Evolutionary conservation across 2,113 vertebrate species (phyloP).

Genomic region (Mola mola): DNA sequence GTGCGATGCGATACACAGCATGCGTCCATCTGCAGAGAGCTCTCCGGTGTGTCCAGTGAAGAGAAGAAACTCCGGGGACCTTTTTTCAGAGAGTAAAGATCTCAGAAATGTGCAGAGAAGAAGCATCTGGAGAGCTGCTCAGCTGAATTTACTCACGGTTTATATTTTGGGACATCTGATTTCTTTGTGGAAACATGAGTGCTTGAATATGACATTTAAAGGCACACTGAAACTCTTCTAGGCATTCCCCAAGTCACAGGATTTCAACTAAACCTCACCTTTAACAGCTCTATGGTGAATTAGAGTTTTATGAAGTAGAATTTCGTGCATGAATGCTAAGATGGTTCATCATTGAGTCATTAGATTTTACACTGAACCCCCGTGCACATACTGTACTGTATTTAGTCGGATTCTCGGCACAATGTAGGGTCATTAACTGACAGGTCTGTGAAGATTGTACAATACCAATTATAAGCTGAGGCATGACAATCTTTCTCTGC

Average conservation of each 20-base stretch:
- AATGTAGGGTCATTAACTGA: constrained; percentile 11
- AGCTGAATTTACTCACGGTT: constrained; percentile 6
- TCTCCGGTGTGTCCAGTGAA: constrained; percentile 41
- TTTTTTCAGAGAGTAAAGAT: constrained; percentile 13
- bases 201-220: too few species aligned
- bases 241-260: too few species aligned
- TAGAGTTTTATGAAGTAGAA: too few species aligned
- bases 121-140: constrained; percentile 25
- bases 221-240: too few species aligned
- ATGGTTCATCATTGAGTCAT: not conserved
- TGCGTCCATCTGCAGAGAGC: constrained; percentile 54
- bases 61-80: constrained; percentile 7
- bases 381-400: not conserved
- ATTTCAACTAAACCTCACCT: too few species aligned
- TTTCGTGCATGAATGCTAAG: too few species aligned
- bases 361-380: too few species aligned
- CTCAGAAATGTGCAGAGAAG: constrained; percentile 13
- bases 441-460: not conserved
- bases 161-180: too few species aligned
- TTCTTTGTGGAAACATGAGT: not conserved
- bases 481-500: not conserved
- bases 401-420: constrained; percentile 1
- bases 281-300: too few species aligned
- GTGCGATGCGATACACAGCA: constrained; percentile 39
- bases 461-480: constrained; percentile 36